Evolutionary conservation across 2,797 vertebrate species (phyloP).

Genomic region (Acipenser transmontanus): DNA sequence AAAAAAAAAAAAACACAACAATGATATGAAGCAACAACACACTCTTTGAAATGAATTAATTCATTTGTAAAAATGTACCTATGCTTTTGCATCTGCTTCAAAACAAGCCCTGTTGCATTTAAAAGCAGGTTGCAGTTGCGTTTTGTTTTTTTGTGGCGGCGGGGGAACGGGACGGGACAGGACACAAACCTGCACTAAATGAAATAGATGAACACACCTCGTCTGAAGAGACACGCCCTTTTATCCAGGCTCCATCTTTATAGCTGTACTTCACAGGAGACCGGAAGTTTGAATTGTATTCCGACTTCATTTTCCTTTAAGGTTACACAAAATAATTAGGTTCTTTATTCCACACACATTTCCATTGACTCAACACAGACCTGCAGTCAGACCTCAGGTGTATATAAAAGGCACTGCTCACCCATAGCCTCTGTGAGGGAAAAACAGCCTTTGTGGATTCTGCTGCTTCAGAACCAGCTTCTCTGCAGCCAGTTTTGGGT

Average conservation of each 20-base stretch:
- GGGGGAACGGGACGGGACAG: no score
- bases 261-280: conserved; percentile 71
- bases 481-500: conserved; percentile 5
- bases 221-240: conserved; percentile 18
- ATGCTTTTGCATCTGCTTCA: no score
- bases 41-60: no score
- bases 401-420: conserved; percentile 32
- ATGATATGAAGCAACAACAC: no score
- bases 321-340: conserved; percentile 17
- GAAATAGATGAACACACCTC: conserved; percentile 28
- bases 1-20: no score
- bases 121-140: background rate
- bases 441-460: conserved; percentile 37
- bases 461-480: conserved; percentile 45
- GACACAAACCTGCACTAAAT: background rate
- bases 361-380: no score
- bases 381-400: no score
- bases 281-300: conserved; percentile 74
- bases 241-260: conserved; percentile 65
- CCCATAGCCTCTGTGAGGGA: conserved; percentile 52
- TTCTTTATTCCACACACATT: no score
- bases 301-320: conserved; percentile 70
- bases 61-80: no score
- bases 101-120: no score
- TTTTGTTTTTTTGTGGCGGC: background rate